Conservation (phyloP, 2,888 invertebrate species). For the Dysmachus trigonus region DNA sequence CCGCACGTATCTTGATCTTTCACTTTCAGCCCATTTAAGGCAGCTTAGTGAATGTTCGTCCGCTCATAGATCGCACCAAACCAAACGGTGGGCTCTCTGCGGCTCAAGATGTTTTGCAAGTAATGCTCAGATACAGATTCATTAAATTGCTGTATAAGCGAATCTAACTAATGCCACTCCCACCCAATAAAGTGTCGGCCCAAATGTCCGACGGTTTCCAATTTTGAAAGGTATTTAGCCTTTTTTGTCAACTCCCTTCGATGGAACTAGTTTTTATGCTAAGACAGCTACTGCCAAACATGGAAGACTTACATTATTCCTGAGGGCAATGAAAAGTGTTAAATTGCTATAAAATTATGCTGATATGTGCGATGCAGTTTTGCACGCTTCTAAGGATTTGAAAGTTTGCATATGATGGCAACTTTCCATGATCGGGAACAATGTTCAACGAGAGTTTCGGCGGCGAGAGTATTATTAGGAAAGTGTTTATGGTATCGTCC, state of each 20-base stretch:
- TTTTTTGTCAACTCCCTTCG: constrained; percentile 12
- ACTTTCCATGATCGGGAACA: neutral
- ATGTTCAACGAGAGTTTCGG: neutral
- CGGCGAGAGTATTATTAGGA: neutral
- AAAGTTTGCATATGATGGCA: neutral
- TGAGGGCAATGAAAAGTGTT: neutral
- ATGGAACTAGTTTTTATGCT: neutral
- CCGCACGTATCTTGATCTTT: constrained; percentile 6
- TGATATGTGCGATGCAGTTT: neutral
- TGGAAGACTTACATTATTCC: neutral
- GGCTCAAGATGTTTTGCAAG: neutral
- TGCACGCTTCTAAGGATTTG: neutral
- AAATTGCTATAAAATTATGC: neutral
- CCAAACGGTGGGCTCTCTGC: neutral
- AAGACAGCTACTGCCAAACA: neutral
- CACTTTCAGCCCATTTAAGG: constrained; percentile 32
- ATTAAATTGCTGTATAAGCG: neutral
- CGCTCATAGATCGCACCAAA: neutral
- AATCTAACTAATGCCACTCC: constrained; percentile 5
- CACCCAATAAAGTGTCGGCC: neutral
- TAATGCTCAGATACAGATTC: neutral
- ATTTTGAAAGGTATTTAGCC: constrained; percentile 1
- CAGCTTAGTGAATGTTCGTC: constrained; percentile 12
- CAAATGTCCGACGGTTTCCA: neutral
- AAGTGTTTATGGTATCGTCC: neutral